Conservation (phyloP, 2,113 vertebrate genomes). For the Tichodroma muraria region DNA sequence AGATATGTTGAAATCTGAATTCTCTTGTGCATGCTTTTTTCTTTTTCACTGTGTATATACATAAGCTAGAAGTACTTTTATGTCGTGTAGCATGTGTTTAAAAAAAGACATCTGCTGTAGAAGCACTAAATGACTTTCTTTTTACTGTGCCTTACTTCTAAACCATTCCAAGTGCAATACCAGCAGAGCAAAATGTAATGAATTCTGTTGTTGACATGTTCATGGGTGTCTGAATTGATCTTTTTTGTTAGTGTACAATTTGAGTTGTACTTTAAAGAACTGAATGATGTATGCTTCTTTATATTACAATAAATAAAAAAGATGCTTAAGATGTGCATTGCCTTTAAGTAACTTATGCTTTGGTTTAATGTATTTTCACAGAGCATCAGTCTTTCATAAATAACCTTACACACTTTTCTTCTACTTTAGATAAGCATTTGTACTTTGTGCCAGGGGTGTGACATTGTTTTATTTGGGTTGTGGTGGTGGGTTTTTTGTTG, state of each 20-base stretch:
- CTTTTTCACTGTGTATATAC: constrained; percentile 49
- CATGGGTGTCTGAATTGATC: constrained; percentile 38
- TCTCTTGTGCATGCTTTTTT: constrained; percentile 66
- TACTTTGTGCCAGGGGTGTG: background rate
- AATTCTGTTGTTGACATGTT: constrained; percentile 31
- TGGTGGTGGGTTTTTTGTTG: background rate
- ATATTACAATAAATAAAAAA: constrained; percentile 63
- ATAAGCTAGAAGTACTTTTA: constrained; percentile 67
- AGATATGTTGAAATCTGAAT: constrained; percentile 38
- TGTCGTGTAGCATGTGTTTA: constrained; percentile 56
- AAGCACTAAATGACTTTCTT: constrained; percentile 66
- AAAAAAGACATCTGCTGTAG: constrained; percentile 59
- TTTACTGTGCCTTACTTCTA: constrained; percentile 64
- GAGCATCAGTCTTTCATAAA: background rate
- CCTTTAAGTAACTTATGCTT: background rate
- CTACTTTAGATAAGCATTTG: background rate
- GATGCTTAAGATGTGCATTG: background rate
- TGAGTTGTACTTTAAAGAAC: constrained; percentile 54
- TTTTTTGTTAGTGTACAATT: constrained; percentile 64
- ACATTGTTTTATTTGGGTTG: background rate
- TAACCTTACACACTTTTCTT: background rate
- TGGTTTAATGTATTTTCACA: background rate
- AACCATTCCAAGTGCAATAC: constrained; percentile 69
- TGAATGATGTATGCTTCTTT: constrained; percentile 64
- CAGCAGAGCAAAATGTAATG: constrained; percentile 51